Base-by-base conservation (phyloP, 1,140 invertebrate genomes). In the Drosophila elegans region DNA sequence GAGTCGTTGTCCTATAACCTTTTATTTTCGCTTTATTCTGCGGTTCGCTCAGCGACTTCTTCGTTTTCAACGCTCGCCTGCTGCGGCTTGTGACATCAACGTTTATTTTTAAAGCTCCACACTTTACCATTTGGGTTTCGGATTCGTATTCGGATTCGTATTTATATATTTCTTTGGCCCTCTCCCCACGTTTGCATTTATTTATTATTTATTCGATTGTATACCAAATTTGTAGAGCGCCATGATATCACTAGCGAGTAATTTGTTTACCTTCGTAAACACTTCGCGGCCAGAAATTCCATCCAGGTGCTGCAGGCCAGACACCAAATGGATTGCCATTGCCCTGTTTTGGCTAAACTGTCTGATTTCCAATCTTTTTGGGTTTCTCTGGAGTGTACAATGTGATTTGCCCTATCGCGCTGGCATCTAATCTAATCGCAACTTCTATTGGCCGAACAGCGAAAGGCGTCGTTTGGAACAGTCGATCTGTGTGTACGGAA, bases 1-100 rank as follows among this genome's bases (percentile, higher is more conserved):
- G 73, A 64, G 84, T 75, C 85, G 80, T 82, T 90, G 85, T 90
- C 85, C 85, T 85, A 69, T 90, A 90, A 90, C 85, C 86, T 90
- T 90, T 80, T 75, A 76, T 79, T 74, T 78, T 64, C 9, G 60
- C 46, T 83, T 61, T 57, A 53, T 57, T 66, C 46, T 46, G 68
- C 61, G 56, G 49, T 64, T 51, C 21, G 56, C 34, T 21, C 13
- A 55, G 52, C 21, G 32, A 42, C 45, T 55, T 68, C 67, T 36
- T 53, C 48, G 41, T n/a, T 56, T 54, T 42, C 53, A 21, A 11
- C 25, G 45, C 36, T 39, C 36, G 36, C 46, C 44, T 41, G 32
- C 44, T 13, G 29, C 45, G 63, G 59, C 55, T 69, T 74, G 80
- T 90, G 85, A 90, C 85, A 90, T 90, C 85, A 90, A 90, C 86